Evolutionary conservation across 2,888 invertebrate species (phyloP).

Genomic region (Petrolisthes manimaculis): DNA sequence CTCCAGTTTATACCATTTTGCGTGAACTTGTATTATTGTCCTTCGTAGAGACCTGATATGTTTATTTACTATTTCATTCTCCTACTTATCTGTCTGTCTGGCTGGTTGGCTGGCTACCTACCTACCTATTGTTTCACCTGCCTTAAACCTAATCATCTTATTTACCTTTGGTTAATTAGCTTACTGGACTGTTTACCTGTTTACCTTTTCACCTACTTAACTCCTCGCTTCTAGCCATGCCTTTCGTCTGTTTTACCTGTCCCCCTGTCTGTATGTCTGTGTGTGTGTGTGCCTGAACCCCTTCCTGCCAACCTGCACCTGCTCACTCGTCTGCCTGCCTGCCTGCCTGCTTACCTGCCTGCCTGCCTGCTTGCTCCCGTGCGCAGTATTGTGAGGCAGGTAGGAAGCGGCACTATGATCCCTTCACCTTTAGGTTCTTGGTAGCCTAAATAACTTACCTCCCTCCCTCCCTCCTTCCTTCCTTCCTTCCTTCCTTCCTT

Average conservation of each 20-base stretch:
- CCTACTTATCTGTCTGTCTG: background rate
- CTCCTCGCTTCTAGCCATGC: background rate
- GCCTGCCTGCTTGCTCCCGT: background rate
- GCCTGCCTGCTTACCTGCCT: background rate
- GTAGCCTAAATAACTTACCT: conserved; percentile 15
- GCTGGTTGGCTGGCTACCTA: background rate
- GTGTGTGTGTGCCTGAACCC: background rate
- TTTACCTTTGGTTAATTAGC: too few relatives aligned
- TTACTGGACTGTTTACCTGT: background rate
- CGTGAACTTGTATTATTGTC: too few relatives aligned
- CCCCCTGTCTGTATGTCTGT: background rate
- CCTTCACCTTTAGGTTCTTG: conserved; percentile 15
- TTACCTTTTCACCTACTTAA: background rate
- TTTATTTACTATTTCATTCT: background rate
- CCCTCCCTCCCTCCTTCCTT: background rate
- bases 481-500: background rate
- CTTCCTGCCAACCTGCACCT: background rate
- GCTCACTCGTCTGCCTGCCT: background rate
- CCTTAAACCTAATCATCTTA: background rate
- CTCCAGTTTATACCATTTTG: too few relatives aligned
- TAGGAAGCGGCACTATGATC: conserved; percentile 10
- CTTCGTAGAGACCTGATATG: too few relatives aligned
- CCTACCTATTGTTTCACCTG: background rate
- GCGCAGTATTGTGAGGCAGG: conserved; percentile 10
- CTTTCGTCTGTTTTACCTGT: background rate